A percentile compares a stretch with the other conserved stretches of the same genome.
phyloP scores from a whole-genome alignment of 2,113 vertebrate species.

The Rhinopomastus cyanomelas region DNA sequence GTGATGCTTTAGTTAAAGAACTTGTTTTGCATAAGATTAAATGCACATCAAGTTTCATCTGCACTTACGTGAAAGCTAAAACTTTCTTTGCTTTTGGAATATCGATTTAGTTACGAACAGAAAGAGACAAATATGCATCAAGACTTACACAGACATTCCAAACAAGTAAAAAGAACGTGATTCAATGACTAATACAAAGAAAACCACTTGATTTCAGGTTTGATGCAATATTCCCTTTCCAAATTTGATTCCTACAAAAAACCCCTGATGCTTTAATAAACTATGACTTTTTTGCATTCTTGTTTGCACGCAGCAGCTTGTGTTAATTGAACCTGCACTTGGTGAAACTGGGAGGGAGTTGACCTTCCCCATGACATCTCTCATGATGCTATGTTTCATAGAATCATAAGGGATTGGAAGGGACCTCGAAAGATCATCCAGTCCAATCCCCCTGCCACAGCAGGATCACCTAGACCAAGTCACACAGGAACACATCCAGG shows the following conservation, averaged over 20 bases:
- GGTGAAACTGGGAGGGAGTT: too few relatives aligned
- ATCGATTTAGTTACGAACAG: background rate
- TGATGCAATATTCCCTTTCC: background rate
- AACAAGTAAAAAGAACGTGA: background rate
- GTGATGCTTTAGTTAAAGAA: slow-evolving; percentile 11
- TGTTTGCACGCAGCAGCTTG: background rate
- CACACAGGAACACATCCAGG: too few relatives aligned
- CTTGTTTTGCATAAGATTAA: background rate
- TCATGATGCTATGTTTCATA: too few relatives aligned
- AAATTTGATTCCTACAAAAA: background rate
- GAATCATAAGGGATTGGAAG: too few relatives aligned
- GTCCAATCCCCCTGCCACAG: too few relatives aligned
- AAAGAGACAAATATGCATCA: background rate
- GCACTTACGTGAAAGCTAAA: background rate
- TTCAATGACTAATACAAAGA: background rate
- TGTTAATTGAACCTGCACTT: background rate
- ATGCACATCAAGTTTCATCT: background rate
- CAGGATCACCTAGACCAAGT: too few relatives aligned
- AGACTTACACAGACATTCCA: background rate
- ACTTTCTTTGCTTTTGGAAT: background rate
- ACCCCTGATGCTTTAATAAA: background rate
- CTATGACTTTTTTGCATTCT: background rate
- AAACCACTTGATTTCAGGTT: background rate
- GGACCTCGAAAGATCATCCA: too few relatives aligned
- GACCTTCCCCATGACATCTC: too few relatives aligned